A percentile compares a stretch with the other conserved stretches of the same genome.
Evolutionary conservation across 2,888 invertebrate genomes (phyloP).

Genomic region (Apeira syringaria): DNA sequence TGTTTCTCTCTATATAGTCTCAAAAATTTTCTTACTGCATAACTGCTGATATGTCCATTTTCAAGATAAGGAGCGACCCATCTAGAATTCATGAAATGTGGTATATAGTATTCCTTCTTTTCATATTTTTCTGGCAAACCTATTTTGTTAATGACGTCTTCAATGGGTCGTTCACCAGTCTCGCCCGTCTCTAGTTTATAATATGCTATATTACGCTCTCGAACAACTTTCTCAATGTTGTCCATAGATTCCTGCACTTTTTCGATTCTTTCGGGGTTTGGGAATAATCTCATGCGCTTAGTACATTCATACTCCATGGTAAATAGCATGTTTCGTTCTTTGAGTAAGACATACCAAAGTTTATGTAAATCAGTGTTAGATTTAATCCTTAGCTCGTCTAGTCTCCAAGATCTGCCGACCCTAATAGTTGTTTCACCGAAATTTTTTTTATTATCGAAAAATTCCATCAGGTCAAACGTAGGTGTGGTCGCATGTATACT

Average conservation of each 20-base stretch:
- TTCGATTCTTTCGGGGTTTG: slow-evolving; percentile 96
- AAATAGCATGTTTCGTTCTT: slow-evolving; percentile 98
- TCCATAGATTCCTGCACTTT: slow-evolving; percentile 98
- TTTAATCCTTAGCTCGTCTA: slow-evolving; percentile 96
- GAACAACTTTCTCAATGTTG: slow-evolving; percentile 94
- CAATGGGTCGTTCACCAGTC: slow-evolving; percentile 89
- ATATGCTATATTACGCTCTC: slow-evolving; percentile 96
- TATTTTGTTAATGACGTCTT: slow-evolving; percentile 81
- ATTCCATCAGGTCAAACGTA: slow-evolving; percentile 88
- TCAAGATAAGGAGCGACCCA: slow-evolving; percentile 85
- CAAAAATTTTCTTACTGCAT: slow-evolving; percentile 83
- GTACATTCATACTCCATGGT: slow-evolving; percentile 96
- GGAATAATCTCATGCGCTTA: slow-evolving; percentile 87
- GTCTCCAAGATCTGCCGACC: slow-evolving; percentile 93
- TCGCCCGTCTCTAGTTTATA: slow-evolving; percentile 94
- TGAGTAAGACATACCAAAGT: slow-evolving; percentile 95
- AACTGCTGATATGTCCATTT: slow-evolving; percentile 75
- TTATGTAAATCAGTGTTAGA: slow-evolving; percentile 98
- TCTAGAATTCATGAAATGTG: slow-evolving; percentile 85
- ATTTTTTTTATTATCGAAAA: slow-evolving; percentile 94
- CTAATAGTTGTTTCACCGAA: slow-evolving; percentile 90
- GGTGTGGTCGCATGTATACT: slow-evolving; percentile 63
- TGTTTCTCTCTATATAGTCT: slow-evolving; percentile 86
- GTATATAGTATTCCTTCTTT: slow-evolving; percentile 85
- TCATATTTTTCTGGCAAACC: slow-evolving; percentile 84